These are phyloP conservation scores for Todiramphus chloris DNA, from an alignment of 2,113 vertebrate species.

Conservation along the genomic window DNA sequence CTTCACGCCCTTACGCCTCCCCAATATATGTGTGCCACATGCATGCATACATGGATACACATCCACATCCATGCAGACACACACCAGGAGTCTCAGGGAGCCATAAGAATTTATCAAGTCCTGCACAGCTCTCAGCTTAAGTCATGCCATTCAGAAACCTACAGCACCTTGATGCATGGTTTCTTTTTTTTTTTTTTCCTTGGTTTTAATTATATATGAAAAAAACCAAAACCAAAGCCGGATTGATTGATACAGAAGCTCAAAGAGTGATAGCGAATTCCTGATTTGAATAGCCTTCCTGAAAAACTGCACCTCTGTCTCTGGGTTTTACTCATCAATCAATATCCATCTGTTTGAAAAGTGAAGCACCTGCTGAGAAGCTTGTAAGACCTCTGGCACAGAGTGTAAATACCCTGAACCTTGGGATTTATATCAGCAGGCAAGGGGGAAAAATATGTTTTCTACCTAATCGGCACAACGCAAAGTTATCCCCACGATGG, in stretches of 20 bases:
- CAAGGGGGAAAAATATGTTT: neutral
- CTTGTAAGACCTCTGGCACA: neutral
- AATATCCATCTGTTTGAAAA: slow-evolving; percentile 46
- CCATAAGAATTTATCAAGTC: neutral
- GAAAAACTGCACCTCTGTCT: neutral
- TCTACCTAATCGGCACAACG: neutral
- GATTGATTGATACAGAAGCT: neutral
- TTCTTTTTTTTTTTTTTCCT: neutral
- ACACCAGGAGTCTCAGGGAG: neutral
- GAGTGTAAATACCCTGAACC: neutral
- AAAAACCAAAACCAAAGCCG: neutral
- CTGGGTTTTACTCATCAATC: slow-evolving; percentile 15
- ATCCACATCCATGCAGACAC: neutral
- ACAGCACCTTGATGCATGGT: neutral
- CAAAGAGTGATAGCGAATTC: neutral
- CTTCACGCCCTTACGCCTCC: neutral
- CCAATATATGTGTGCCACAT: neutral
- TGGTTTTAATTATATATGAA: neutral
- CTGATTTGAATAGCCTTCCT: neutral
- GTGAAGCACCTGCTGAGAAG: neutral
- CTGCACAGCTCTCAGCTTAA: neutral
- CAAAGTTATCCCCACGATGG: neutral
- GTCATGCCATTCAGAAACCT: neutral
- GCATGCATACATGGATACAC: rapidly evolving
- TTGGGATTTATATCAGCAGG: neutral